Evolutionary conservation across 1,140 invertebrate species (phyloP).

Genomic region (Anastrepha obliqua): DNA sequence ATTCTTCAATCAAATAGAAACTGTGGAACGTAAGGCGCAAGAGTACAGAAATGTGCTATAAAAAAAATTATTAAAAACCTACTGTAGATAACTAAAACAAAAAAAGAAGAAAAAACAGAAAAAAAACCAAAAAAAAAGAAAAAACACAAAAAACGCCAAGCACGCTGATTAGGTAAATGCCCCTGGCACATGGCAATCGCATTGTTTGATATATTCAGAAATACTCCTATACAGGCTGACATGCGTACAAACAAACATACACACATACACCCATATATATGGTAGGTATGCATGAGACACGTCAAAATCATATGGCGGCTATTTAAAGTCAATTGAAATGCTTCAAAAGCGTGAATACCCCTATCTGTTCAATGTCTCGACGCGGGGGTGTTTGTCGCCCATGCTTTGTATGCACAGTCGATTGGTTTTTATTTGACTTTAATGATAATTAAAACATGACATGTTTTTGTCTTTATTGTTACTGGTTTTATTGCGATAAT

Average conservation of each 20-base stretch:
- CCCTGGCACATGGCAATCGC: not conserved
- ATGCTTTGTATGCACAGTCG: not conserved
- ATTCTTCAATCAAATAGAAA: not conserved
- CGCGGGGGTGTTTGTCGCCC: not conserved
- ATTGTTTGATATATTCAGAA: not conserved
- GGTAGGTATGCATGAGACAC: not conserved
- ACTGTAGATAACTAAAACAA: no score
- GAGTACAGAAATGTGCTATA: no score
- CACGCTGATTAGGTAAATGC: no score
- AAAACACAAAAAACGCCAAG: no score
- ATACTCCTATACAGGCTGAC: not conserved
- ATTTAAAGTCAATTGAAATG: not conserved
- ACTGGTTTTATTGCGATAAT: not conserved
- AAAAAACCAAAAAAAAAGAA: not conserved
- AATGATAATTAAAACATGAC: slow-evolving; percentile 28
- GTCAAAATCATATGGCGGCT: not conserved
- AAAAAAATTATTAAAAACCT: no score
- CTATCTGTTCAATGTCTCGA: not conserved
- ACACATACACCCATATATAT: not conserved
- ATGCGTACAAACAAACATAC: not conserved
- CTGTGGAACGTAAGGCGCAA: no score
- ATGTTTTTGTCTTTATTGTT: not conserved
- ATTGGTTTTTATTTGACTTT: slow-evolving; percentile 1
- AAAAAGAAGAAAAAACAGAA: not conserved
- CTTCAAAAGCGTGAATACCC: not conserved